These are phyloP conservation scores for Pangasius macronema DNA, from an alignment of 2,797 vertebrate genomes.

Conservation along the genomic window DNA sequence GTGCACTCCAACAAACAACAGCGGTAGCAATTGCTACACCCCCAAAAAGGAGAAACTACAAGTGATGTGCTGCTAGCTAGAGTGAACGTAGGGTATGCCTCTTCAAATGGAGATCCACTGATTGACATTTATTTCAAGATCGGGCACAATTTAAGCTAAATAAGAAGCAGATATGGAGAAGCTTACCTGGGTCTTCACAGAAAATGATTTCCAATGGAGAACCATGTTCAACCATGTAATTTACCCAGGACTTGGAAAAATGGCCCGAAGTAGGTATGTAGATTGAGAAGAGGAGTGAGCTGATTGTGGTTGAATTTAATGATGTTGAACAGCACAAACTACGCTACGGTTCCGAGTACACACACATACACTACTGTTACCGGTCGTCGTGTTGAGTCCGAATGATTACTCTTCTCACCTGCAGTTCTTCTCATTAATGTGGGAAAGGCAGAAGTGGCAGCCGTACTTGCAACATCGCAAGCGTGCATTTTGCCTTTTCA, in stretches of 20 bases:
- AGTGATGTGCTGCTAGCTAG: neutral
- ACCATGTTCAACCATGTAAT: neutral
- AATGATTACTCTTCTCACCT: too few species aligned
- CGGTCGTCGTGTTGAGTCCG: too few species aligned
- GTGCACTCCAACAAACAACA: neutral
- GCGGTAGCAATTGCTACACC: neutral
- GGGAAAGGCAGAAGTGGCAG: neutral
- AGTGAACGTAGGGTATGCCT: too few species aligned
- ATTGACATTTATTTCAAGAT: neutral
- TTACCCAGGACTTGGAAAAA: neutral
- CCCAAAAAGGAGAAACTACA: too few species aligned
- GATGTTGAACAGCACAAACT: slow-evolving; percentile 2
- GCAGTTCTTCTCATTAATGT: slow-evolving; percentile 4
- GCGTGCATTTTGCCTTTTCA: neutral
- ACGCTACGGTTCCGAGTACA: too few species aligned
- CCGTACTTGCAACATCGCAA: neutral
- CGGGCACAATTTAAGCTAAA: neutral
- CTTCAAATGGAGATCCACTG: neutral
- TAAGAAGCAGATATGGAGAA: neutral
- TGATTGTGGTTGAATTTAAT: neutral
- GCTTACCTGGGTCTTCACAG: neutral
- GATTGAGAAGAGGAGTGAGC: too few species aligned
- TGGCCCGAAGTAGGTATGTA: neutral
- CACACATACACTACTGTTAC: too few species aligned
- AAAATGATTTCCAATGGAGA: neutral